Percentiles rank a stretch among this genome's conserved stretches.
These are phyloP conservation scores for Coptodon bakossiorum DNA, from an alignment of 2,113 vertebrate species.

Conservation along the genomic window DNA sequence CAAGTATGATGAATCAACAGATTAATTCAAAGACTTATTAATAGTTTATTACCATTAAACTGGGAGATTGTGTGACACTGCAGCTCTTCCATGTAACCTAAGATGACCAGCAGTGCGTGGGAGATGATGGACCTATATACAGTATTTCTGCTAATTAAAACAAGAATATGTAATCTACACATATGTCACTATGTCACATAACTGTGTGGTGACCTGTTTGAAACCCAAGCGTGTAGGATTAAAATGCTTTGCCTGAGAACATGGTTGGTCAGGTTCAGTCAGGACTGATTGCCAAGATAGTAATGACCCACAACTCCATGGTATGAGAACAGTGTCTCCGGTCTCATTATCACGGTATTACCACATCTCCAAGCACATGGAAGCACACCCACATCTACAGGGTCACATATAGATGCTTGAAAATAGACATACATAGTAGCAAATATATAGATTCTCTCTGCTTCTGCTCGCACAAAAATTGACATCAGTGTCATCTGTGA, in stretches of 20 bases:
- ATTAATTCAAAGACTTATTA: slow-evolving; percentile 48
- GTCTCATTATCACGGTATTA: slow-evolving; percentile 66
- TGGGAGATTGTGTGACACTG: slow-evolving; percentile 41
- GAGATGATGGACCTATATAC: slow-evolving; percentile 31
- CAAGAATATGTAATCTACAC: slow-evolving; percentile 66
- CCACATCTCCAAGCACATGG: slow-evolving; percentile 16
- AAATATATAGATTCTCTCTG: background rate
- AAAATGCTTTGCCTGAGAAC: slow-evolving; percentile 67
- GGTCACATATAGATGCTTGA: background rate
- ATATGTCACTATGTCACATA: slow-evolving; percentile 65
- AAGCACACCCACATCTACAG: background rate
- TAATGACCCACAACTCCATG: slow-evolving; percentile 40
- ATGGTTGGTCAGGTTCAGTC: slow-evolving; percentile 34
- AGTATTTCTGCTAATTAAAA: slow-evolving; percentile 67
- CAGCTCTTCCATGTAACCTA: slow-evolving; percentile 45
- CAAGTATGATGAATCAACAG: slow-evolving; percentile 37
- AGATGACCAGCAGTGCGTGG: slow-evolving; percentile 22
- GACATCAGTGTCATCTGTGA: background rate
- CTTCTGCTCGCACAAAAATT: background rate
- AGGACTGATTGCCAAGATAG: slow-evolving; percentile 44
- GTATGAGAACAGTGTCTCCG: slow-evolving; percentile 66
- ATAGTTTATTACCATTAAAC: slow-evolving; percentile 55
- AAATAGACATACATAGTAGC: background rate
- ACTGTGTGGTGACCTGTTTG: slow-evolving; percentile 62
- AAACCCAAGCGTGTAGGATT: slow-evolving; percentile 67